These are phyloP conservation scores for Columbina picui DNA, from an alignment of 2,113 vertebrate species.

Conservation along the genomic window DNA sequence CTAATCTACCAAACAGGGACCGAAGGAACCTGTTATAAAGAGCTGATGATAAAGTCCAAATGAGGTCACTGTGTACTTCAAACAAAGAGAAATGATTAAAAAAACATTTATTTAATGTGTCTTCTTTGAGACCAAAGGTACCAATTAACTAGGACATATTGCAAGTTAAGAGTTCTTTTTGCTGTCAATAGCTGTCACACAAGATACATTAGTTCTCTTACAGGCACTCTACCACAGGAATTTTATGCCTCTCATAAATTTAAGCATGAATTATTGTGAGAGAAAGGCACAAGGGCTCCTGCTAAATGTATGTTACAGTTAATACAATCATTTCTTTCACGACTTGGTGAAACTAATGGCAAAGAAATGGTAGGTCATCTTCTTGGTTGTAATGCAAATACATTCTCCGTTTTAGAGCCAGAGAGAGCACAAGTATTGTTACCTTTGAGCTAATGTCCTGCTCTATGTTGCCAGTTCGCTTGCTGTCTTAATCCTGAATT, in stretches of 20 bases:
- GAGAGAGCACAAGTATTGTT: not conserved
- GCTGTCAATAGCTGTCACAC: conserved; percentile 49
- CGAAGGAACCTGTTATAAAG: conserved; percentile 13
- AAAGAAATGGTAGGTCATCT: not conserved
- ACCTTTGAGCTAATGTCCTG: not conserved
- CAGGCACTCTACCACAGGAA: not conserved
- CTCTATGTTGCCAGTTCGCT: not conserved
- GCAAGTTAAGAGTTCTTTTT: conserved; percentile 11
- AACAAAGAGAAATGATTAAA: conserved; percentile 44
- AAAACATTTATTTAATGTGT: conserved; percentile 43
- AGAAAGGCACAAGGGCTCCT: not conserved
- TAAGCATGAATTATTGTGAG: conserved; percentile 19
- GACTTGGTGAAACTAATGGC: conserved; percentile 8
- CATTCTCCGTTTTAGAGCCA: not conserved
- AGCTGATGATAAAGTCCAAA: conserved; percentile 20
- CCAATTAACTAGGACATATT: conserved; percentile 44
- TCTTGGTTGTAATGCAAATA: not conserved
- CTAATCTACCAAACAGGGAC: not conserved
- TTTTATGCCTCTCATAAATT: conserved; percentile 29
- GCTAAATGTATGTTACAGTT: not conserved
- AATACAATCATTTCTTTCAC: conserved; percentile 15
- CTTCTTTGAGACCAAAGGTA: conserved; percentile 34
- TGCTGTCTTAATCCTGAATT: not conserved
- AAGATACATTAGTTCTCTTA: conserved; percentile 47
- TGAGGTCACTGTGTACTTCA: conserved; percentile 6